These are phyloP conservation scores for Pyrgilauda ruficollis DNA, from an alignment of 2,113 vertebrate species.

Conservation along the genomic window DNA sequence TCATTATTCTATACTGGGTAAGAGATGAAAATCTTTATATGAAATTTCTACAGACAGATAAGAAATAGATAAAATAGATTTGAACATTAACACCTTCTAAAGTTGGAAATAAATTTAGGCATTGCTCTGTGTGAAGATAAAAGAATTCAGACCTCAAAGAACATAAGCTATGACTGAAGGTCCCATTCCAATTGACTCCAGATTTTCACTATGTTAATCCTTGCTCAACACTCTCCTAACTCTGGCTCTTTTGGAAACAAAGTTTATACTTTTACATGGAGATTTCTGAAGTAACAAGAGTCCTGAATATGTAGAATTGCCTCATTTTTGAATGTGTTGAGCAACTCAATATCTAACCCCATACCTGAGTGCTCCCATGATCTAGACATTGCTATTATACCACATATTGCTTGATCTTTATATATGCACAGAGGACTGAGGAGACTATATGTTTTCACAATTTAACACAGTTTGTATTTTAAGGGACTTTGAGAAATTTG, in stretches of 20 bases:
- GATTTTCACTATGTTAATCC: not conserved
- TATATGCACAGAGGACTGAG: not conserved
- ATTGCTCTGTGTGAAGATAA: not conserved
- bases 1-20: not conserved
- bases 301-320: not conserved
- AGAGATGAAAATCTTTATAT: not conserved
- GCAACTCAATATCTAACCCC: not conserved
- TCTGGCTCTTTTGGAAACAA: not conserved
- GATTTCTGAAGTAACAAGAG: not conserved
- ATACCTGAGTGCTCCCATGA: not conserved
- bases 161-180: not conserved
- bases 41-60: not conserved
- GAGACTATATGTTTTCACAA: not conserved
- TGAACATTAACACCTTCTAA: not conserved
- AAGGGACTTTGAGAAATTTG: not conserved
- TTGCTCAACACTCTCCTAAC: not conserved
- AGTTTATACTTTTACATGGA: not conserved
- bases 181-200: not conserved
- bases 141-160: not conserved
- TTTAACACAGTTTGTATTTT: not conserved
- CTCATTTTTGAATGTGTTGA: not conserved
- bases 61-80: not conserved
- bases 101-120: not conserved
- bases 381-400: not conserved
- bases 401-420: not conserved